Conservation (phyloP, 2,113 vertebrate genomes). For the Thamnophis sirtalis region DNA sequence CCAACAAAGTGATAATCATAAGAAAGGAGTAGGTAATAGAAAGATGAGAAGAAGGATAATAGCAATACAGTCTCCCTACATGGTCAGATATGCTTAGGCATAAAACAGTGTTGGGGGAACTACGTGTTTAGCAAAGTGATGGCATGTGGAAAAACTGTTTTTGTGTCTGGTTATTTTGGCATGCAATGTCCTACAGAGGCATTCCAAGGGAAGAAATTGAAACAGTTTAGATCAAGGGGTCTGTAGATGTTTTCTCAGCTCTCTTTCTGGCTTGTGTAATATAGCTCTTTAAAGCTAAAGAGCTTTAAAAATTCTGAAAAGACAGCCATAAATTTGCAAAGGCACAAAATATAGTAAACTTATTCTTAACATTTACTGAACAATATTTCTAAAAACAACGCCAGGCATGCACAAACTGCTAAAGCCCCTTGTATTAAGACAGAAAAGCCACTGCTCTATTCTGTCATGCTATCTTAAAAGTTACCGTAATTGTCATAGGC, state of each 20-base stretch:
- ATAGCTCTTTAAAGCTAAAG: not conserved
- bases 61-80: no score
- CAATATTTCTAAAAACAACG: not conserved
- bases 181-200: not conserved
- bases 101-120: no score
- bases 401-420: not conserved
- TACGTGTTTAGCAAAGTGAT: not conserved
- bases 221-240: not conserved
- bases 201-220: not conserved
- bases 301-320: not conserved
- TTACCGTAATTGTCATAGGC: not conserved
- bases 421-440: not conserved
- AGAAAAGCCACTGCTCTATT: not conserved
- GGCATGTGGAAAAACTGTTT: not conserved
- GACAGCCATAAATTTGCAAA: not conserved
- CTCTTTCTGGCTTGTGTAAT: not conserved
- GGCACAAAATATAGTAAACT: not conserved
- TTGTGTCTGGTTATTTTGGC: not conserved
- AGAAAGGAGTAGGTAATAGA: not conserved
- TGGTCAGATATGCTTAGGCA: no score
- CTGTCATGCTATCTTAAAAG: not conserved
- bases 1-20: no score
- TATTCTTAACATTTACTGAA: not conserved
- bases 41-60: not conserved
- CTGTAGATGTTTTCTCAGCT: not conserved